Evolutionary conservation across 2,888 invertebrate genomes (phyloP), one percentile per base, ranked within the genome.

Genomic region (Monoplex corrugatus): DNA sequence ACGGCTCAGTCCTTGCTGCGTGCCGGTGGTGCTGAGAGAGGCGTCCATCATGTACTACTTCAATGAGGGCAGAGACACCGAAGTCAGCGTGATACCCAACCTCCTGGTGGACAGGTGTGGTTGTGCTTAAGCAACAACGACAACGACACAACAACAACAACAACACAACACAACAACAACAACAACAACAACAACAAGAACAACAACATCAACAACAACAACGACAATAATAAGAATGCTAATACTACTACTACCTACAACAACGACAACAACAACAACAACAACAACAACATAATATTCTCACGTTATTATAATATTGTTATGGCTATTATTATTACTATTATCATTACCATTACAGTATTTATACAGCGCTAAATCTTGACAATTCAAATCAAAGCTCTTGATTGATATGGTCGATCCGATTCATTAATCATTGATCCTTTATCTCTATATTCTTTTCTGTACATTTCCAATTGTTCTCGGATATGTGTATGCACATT

Each of bases 1-100:
- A 32, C 80, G 90, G 45, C 78, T 92, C 43, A 86, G 83, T 32
- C 92, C 92, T 0, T 93, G 93, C 86, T 93, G 93, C 87, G 92
- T 92, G 0, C 93, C 93, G 0, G 91, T 93, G 13, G 83, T 89
- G 10, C 91, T 90, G 44, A 78, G 75, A 23, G 89, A 89, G 38
- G 72, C 89, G 63, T 86, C 85, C 72, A 82, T 91, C 50, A 75
- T 91, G 89, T 85, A 86, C 43, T 72, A 68, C 63, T 63, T 87
- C 63, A 87, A 89, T 68, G 82, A 85, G 10, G 72, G 50, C 19
- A 45, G 84, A 6, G 83, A 85, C 35, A 84, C 88, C 19, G 32
- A 88, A 43, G 83, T 88, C 83, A 88, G 88, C 83, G 1, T 78
- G 0, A 35, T 89, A 23, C 89, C 86, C 57, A 86, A 89, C 68